A percentile compares a stretch with the other conserved stretches of the same genome.
phyloP scores from a whole-genome alignment of 2,797 vertebrate genomes.

The Tadarida brasiliensis region DNA sequence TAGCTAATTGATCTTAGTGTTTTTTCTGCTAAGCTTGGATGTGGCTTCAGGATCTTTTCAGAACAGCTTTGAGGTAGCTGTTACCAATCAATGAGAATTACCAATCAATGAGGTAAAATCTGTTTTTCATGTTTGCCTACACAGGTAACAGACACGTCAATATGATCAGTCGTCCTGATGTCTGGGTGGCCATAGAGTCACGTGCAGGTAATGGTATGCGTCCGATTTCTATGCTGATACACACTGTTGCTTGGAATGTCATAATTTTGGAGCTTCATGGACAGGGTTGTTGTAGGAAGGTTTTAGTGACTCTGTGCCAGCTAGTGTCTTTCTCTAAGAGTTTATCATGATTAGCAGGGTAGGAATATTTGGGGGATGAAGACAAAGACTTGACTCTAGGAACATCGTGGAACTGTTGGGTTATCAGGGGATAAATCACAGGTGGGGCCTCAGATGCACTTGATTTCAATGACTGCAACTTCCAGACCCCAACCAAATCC shows the following conservation, averaged over 20 bases:
- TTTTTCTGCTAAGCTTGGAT: not conserved
- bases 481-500: not conserved
- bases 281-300: not conserved
- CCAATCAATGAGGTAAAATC: not conserved
- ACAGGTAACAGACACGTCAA: not conserved
- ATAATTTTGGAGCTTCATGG: not conserved
- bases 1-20: not conserved
- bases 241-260: not conserved
- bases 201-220: not conserved
- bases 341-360: not conserved
- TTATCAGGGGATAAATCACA: not conserved
- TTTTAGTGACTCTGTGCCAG: not conserved
- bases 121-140: slow-evolving; percentile 24
- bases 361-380: not conserved
- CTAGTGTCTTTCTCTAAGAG: not conserved
- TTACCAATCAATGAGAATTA: slow-evolving; percentile 29
- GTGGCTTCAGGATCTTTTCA: not conserved
- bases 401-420: not conserved
- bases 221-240: not conserved
- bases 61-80: not conserved
- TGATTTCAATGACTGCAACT: not conserved
- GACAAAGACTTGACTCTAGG: slow-evolving; percentile 10
- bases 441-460: not conserved
- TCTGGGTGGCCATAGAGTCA: not conserved
- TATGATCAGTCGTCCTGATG: not conserved